Evolutionary conservation across 2,888 invertebrate genomes (phyloP).

Genomic region (Patella depressa): DNA sequence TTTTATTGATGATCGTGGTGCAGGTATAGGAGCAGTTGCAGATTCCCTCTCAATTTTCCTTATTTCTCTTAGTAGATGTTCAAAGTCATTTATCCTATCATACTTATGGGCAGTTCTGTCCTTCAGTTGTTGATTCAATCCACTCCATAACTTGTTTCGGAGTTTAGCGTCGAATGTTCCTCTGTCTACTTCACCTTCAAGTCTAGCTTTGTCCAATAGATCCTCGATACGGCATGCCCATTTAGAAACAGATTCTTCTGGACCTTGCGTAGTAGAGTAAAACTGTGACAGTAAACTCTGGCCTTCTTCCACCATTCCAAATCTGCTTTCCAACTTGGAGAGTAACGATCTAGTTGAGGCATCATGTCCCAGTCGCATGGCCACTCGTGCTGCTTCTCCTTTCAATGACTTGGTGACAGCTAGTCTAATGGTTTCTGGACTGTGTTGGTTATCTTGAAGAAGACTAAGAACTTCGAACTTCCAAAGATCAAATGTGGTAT

Average conservation of each 20-base stretch:
- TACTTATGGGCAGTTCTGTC: background rate
- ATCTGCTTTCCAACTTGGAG: background rate
- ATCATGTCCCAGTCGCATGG: background rate
- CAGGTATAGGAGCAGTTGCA: background rate
- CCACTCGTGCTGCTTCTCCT: slow-evolving; percentile 1
- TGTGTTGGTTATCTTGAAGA: background rate
- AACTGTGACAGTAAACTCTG: background rate
- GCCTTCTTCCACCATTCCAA: background rate
- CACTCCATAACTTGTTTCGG: background rate
- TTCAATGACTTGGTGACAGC: background rate
- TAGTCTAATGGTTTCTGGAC: background rate
- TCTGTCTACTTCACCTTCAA: background rate
- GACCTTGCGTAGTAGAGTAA: background rate
- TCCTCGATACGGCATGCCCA: background rate
- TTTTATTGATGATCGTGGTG: background rate
- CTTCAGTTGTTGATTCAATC: background rate
- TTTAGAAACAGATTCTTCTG: slow-evolving; percentile 1
- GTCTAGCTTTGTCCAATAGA: background rate
- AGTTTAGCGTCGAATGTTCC: background rate
- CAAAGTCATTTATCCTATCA: background rate
- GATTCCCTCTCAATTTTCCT: background rate
- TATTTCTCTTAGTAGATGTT: background rate
- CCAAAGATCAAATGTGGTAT: background rate
- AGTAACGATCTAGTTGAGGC: background rate
- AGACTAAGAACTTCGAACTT: background rate